Base-by-base conservation (phyloP, 2,888 invertebrate species). In the Phyllotreta cruciferae region DNA sequence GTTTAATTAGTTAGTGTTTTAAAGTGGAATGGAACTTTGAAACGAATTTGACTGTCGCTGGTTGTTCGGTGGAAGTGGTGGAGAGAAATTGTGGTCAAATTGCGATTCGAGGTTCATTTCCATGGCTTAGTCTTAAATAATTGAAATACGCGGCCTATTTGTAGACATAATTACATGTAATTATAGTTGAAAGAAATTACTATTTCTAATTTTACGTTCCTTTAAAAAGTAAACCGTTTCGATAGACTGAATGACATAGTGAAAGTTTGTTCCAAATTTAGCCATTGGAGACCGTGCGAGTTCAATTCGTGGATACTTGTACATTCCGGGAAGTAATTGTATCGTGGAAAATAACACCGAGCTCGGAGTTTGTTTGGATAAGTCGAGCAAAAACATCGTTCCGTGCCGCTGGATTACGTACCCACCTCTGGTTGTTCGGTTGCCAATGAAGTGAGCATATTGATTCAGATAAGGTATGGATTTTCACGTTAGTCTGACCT, bases 101-200 rank as follows among this genome's bases (percentile, higher is more conserved):
- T 38, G 9, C 10, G 36, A 38, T 50, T 50, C 24, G 10, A 56
- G 50, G 38, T 50, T 58, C 58, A 36, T 57, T 64, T 58, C 50
- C 50, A 36, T 24, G 4, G 24, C 44, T 60, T 56, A 64, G 60
- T 50, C 44, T 38, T 50, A 55, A 49, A 37, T 53, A 65, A 64
- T 58, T 61, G 63, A 69, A 63, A 11, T 53, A 69, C 57, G 24
- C 65, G 69, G 69, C 69, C 69, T 69, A 69, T 52, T 49, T 45
- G 35, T 56, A 44, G 45, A 39, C 52, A 57, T 10, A 54, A 37
- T 10, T 35, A 52, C 39, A 49, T 45, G 49, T 57, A 55, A 57
- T 57, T 67, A 68, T 69, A 69, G 73, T 68, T 73, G 73, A 70
- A 70, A 73, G 73, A 71, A 63, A 68, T 71, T 73, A 67, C 69